Evolutionary conservation across 2,888 invertebrate genomes (phyloP).

Genomic region (Drosophila putrida): DNA sequence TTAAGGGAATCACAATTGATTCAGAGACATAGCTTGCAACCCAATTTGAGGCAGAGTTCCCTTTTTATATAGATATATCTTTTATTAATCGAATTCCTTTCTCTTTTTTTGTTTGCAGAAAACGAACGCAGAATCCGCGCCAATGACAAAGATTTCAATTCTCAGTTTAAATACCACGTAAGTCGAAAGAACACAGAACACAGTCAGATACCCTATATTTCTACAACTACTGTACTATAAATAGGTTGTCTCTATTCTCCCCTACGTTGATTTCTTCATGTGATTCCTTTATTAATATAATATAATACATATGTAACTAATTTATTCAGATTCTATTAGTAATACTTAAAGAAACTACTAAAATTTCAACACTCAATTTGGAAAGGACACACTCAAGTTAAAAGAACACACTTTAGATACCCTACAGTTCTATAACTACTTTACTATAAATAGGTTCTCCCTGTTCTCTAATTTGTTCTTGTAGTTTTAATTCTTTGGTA

Average conservation of each 20-base stretch:
- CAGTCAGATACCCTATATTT: background rate
- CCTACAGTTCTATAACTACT: background rate
- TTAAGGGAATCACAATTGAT: background rate
- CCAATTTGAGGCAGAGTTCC: background rate
- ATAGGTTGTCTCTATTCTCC: too few species aligned
- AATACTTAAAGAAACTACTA: too few species aligned
- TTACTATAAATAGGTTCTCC: too few species aligned
- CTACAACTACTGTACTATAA: background rate
- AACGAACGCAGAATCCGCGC: slow-evolving; percentile 98
- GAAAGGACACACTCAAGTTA: background rate
- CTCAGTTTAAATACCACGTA: slow-evolving; percentile 99
- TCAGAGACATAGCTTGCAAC: slow-evolving; percentile 1
- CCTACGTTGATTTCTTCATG: too few species aligned
- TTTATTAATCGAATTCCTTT: too few species aligned
- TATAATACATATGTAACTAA: too few species aligned
- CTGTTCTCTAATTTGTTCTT: too few species aligned
- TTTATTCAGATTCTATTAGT: too few species aligned
- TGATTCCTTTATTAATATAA: too few species aligned
- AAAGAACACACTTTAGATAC: too few species aligned
- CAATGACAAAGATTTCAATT: slow-evolving; percentile 98
- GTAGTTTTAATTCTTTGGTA: background rate
- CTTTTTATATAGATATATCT: background rate
- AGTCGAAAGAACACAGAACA: slow-evolving; percentile 87
- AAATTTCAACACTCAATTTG: slow-evolving; percentile 97
- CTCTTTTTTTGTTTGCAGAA: slow-evolving; percentile 88